Evolutionary conservation across 1,140 invertebrate species (phyloP), one percentile per base, ranked within the genome.

Genomic region (Heliothis virescens): DNA sequence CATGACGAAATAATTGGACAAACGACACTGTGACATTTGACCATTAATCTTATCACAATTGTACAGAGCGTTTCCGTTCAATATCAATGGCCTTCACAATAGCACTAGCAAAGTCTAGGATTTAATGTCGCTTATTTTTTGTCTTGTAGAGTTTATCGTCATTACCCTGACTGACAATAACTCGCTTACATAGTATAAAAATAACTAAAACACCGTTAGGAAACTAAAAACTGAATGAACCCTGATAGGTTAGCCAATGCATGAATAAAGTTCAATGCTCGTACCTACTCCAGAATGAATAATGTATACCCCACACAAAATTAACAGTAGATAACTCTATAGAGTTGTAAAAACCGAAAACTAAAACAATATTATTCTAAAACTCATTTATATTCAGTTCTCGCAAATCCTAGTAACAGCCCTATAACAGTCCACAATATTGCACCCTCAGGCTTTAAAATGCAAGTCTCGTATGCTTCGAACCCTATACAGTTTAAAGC

Each of bases 381-480:
- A 60, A 60, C 21, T 29, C 12, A 15, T 60, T 60, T 13, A 60
- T 7, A 60, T 60, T 60, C 16, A 21, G 11, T 15, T 29, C 3
- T 48, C 13, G 16, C 10, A n/a, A 71, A 71, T 71, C 15, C 21
- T 3, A 29, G 1, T 52, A 15, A 50, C 47, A 53, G 52, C 11
- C 4, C 13, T 1, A 41, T 10, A 65, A 65, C 62, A 15, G 34
- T 65, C 41, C 10, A 10, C 12, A 7, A 48, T 18, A 71, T 1
- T 15, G 18, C 18, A 52, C 48, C 13, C 13, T 52, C 9, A 26
- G 47, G 41, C 18, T 55, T 16, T 55, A 72, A 63, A 60, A 29
- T 65, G 41, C 48, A 63, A 48, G 7, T 65, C 18, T 52, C 16
- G 59, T 76, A 48, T 60, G 12, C 65, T 76, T 11, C 47, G 47